These are phyloP conservation scores for Sinelater perroti DNA, from an alignment of 2,888 invertebrate genomes.

Conservation along the genomic window DNA sequence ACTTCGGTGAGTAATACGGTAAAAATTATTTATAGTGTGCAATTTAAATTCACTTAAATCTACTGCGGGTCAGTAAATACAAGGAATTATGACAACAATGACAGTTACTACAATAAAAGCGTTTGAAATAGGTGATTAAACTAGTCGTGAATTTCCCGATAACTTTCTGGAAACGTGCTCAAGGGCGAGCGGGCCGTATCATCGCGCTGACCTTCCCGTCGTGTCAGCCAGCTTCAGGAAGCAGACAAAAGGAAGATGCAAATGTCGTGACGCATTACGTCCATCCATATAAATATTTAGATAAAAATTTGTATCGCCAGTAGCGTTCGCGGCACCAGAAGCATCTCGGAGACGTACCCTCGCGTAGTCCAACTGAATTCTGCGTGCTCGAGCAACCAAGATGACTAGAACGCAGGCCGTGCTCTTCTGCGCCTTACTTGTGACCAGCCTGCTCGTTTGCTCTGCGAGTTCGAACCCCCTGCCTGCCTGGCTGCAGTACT, in stretches of 20 bases:
- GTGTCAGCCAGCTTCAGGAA: not conserved
- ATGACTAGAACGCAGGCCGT: not conserved
- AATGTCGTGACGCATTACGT: slow-evolving; percentile 7
- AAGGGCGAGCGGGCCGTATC: not conserved
- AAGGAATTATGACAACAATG: no score
- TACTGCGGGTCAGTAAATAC: no score
- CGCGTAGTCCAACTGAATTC: slow-evolving; percentile 3
- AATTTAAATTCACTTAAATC: no score
- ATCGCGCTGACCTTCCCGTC: not conserved
- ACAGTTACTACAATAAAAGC: no score
- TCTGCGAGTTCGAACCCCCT: not conserved
- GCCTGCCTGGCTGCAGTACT: slow-evolving; percentile 46
- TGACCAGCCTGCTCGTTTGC: not conserved
- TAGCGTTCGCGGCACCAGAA: not conserved
- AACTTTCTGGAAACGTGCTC: no score
- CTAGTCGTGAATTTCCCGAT: no score
- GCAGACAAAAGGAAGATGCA: slow-evolving; percentile 10
- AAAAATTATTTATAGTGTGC: no score
- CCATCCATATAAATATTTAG: slow-evolving; percentile 13
- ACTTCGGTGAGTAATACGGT: no score
- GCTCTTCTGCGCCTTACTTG: not conserved
- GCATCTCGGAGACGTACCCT: slow-evolving; percentile 2
- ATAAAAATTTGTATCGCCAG: slow-evolving; percentile 23
- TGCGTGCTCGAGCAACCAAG: no score
- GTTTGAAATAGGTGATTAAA: no score